These are phyloP conservation scores for Etheostoma nigrum DNA, from an alignment of 2,797 vertebrate genomes.

Conservation along the genomic window DNA sequence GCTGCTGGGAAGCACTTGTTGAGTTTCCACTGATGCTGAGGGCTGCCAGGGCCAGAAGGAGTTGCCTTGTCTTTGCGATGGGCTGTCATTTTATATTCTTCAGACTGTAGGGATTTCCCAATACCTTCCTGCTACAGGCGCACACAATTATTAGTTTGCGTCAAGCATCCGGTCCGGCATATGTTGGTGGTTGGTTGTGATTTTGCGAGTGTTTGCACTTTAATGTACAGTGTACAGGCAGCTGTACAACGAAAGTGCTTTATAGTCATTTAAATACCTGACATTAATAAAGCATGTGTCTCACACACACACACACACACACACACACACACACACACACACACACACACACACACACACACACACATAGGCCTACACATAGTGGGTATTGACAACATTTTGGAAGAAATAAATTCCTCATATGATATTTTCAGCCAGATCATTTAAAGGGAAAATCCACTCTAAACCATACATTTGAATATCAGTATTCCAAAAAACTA, in stretches of 20 bases:
- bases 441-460: conserved; percentile 45
- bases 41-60: conserved; percentile 18
- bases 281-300: neutral
- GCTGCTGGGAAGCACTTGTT: conserved; percentile 42
- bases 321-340: too few relatives aligned
- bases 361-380: neutral
- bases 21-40: conserved; percentile 50
- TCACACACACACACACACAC: neutral
- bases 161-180: conserved; percentile 36
- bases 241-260: neutral
- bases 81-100: conserved; percentile 71
- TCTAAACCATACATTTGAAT: conserved; percentile 45
- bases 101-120: conserved; percentile 69
- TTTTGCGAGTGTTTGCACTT: neutral
- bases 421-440: conserved; percentile 38
- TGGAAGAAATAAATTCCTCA: conserved; percentile 33
- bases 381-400: neutral
- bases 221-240: neutral
- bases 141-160: conserved; percentile 12
- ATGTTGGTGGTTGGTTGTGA: neutral
- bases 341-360: too few relatives aligned
- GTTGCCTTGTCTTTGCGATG: conserved; percentile 12
- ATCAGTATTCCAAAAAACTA: neutral
- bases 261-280: too few relatives aligned
- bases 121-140: neutral